These are phyloP conservation scores for Platycercus adscitus DNA, from an alignment of 2,113 vertebrate genomes.

Conservation along the genomic window DNA sequence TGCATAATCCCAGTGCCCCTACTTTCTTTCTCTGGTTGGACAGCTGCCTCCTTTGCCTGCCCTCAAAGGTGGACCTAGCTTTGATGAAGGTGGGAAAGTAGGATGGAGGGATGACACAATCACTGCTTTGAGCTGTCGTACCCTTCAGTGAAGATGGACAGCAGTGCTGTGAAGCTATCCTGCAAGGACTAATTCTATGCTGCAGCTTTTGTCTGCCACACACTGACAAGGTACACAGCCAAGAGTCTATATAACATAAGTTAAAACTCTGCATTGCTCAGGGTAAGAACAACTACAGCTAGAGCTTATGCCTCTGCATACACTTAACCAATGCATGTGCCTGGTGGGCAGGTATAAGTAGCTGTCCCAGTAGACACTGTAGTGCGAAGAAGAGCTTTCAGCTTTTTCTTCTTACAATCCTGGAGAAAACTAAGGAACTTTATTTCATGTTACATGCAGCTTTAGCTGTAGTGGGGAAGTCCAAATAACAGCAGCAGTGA, in stretches of 20 bases:
- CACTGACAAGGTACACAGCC: background rate
- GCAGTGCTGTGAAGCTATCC: background rate
- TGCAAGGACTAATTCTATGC: background rate
- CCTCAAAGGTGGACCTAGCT: background rate
- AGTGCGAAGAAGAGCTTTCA: background rate
- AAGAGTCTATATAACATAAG: background rate
- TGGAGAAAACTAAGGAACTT: background rate
- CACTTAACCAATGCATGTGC: background rate
- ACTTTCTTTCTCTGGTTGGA: background rate
- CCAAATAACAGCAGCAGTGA: background rate
- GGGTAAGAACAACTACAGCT: background rate
- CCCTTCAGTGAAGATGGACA: background rate
- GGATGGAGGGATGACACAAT: background rate
- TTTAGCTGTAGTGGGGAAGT: background rate
- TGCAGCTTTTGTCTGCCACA: background rate
- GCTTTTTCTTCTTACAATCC: background rate
- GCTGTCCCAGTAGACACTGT: background rate
- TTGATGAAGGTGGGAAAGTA: background rate
- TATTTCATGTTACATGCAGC: background rate
- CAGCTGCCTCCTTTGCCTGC: background rate
- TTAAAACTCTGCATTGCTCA: background rate
- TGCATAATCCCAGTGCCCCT: accelerated
- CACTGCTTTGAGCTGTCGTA: background rate
- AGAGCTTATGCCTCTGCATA: background rate
- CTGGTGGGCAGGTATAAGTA: background rate